Base-by-base conservation (phyloP, 1,140 invertebrate species). In the Piezodorus guildinii region DNA sequence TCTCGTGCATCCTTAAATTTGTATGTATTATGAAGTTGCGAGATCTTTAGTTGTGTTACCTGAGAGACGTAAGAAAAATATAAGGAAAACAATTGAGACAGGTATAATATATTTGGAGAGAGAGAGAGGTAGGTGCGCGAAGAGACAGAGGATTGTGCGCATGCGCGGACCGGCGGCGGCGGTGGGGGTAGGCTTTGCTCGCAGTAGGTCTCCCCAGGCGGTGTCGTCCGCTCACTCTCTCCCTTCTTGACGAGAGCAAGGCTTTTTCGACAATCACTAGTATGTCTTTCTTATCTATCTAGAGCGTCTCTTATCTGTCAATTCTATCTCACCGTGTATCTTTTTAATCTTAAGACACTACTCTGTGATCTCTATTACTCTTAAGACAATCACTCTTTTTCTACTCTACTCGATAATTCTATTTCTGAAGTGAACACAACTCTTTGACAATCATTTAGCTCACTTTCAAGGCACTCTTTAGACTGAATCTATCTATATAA, bases 361-460 rank as follows among this genome's bases (percentile, higher is more conserved):
- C 46, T 49, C 52, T 56, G 52, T 56, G 52, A 56, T 56, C 52
- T 56, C 15, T 39, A 39, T 56, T 23, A 49, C 52, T 56, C 52
- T 56, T 56, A 56, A 56, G 52, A 56, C 52, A 56, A 56, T 56
- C 52, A 56, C 52, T 56, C 52, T 56, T 56, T 56, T 56, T 56
- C 52, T 56, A 56, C 52, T 56, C 52, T 56, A 56, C 17, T 23
- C 17, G 15, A 56, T 39, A 56, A 56, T 23, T 56, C 52, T 56
- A 56, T 56, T 56, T 56, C 52, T 21, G 17, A 23, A 25, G 34
- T 39, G 23, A 56, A 56, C n/a, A 49, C n/a, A 56, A 56, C 17
- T 25, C 23, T 25, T 56, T 56, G 52, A 56, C 52, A 56, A 56
- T 56, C 52, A 56, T 56, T 25, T 56, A 56, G 52, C 52, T 56